Evolutionary conservation across 2,888 invertebrate species (phyloP).

Genomic region (Dioctria linearis): DNA sequence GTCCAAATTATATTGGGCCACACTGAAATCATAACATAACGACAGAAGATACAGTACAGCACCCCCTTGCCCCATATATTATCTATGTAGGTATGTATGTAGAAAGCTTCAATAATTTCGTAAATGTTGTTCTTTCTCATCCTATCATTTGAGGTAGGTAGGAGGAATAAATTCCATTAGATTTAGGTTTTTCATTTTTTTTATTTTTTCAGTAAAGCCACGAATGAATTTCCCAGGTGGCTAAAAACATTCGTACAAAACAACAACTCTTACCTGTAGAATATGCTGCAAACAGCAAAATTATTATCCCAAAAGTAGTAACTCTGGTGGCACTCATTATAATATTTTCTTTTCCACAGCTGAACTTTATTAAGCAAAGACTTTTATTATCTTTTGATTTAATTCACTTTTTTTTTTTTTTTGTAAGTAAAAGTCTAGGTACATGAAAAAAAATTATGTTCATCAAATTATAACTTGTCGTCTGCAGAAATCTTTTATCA

Average conservation of each 20-base stretch:
- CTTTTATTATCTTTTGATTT: neutral
- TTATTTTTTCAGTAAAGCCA: neutral
- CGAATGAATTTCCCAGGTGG: conserved; percentile 36
- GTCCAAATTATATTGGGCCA: conserved; percentile 30
- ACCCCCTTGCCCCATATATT: neutral
- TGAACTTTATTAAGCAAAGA: neutral
- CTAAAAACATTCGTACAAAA: neutral
- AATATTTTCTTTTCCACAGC: conserved; percentile 11
- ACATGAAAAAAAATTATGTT: neutral
- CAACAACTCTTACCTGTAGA: conserved; percentile 30
- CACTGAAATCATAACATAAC: neutral
- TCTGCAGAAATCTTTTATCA: conserved; percentile 35
- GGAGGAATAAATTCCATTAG: neutral
- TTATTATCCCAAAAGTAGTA: conserved; percentile 33
- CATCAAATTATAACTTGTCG: conserved; percentile 22
- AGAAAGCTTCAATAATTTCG: conserved; percentile 34
- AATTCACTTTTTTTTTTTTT: neutral
- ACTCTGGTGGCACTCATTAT: conserved; percentile 11
- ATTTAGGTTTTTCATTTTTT: conserved; percentile 41
- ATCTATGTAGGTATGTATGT: neutral
- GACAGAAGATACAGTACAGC: conserved; percentile 26
- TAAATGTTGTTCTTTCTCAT: neutral
- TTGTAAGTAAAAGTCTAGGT: too few species aligned
- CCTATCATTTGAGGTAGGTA: too few species aligned
- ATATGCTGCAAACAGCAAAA: conserved; percentile 48